Evolutionary conservation across 37 sponge, comb jelly and placozoan genomes (phyloP).

Genomic region (Agelas oroides): DNA sequence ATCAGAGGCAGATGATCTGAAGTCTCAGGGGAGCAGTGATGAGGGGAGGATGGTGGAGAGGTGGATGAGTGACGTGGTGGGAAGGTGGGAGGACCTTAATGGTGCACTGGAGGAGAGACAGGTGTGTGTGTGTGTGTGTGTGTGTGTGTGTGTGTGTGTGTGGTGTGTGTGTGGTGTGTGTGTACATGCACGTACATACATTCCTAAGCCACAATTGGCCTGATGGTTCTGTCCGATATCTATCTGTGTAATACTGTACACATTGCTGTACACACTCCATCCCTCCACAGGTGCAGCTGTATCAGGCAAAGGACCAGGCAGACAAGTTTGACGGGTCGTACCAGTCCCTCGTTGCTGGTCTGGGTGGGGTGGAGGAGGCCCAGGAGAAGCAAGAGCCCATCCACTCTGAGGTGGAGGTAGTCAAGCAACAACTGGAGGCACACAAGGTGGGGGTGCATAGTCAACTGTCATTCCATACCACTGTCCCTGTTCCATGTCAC

Average conservation of each 20-base stretch:
- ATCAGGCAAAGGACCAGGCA: slow-evolving; percentile 46
- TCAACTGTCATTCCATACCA: no score
- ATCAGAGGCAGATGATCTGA: slow-evolving; percentile 49
- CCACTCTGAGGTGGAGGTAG: slow-evolving; percentile 69
- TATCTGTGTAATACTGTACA: not conserved
- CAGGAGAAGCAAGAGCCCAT: slow-evolving; percentile 57
- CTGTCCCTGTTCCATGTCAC: no score
- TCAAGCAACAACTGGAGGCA: slow-evolving; percentile 78
- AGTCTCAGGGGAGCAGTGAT: slow-evolving; percentile 65
- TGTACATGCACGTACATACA: not conserved
- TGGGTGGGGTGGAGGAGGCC: slow-evolving; percentile 42
- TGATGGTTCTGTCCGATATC: not conserved
- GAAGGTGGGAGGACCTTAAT: slow-evolving; percentile 58
- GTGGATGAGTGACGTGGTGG: slow-evolving; percentile 47
- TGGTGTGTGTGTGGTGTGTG: no score
- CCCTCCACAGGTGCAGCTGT: slow-evolving; percentile 44
- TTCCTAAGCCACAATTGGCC: not conserved
- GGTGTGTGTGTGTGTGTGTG: slow-evolving; percentile 21
- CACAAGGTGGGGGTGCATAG: slow-evolving; percentile 70
- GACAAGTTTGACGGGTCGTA: slow-evolving; percentile 66
- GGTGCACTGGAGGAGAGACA: slow-evolving; percentile 51
- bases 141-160: slow-evolving; percentile 12
- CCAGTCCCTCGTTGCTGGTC: slow-evolving; percentile 13
- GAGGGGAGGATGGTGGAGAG: slow-evolving; percentile 66
- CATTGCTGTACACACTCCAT: not conserved